Evolutionary conservation across 2,797 vertebrate species (phyloP).

Genomic region (Acropternis orthonyx): DNA sequence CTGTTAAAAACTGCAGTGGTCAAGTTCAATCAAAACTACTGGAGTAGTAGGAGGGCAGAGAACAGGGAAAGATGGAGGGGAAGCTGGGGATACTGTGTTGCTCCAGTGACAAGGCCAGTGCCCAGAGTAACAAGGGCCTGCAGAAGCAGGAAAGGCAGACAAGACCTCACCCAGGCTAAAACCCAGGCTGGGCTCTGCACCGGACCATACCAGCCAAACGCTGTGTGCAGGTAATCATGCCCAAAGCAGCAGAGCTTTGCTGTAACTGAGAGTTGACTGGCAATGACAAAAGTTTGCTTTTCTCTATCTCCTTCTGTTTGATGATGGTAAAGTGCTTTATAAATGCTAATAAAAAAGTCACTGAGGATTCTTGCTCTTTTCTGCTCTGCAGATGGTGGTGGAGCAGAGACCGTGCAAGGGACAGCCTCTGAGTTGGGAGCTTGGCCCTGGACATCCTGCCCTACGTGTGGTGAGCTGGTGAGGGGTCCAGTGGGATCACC

Average conservation of each 20-base stretch:
- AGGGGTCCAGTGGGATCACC: background rate
- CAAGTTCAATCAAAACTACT: background rate
- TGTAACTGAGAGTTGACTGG: background rate
- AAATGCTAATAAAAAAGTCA: constrained; percentile 14
- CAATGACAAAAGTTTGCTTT: background rate
- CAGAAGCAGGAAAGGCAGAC: background rate
- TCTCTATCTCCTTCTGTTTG: background rate
- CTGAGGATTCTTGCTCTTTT: background rate
- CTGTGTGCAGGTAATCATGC: background rate
- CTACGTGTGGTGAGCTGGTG: rapidly evolving
- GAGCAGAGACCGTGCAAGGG: background rate
- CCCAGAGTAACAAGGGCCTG: background rate
- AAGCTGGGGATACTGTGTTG: rapidly evolving
- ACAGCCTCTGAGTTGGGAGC: background rate
- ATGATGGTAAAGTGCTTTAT: background rate
- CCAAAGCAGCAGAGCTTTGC: background rate
- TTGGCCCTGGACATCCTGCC: background rate
- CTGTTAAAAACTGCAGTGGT: background rate
- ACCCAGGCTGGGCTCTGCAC: background rate
- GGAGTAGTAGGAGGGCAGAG: background rate
- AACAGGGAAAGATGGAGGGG: background rate
- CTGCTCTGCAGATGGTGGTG: background rate
- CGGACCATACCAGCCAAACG: background rate
- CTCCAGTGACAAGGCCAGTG: background rate
- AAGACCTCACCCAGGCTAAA: background rate